Evolutionary conservation across 2,888 invertebrate genomes (phyloP).

Genomic region (Plagodis dolabraria): DNA sequence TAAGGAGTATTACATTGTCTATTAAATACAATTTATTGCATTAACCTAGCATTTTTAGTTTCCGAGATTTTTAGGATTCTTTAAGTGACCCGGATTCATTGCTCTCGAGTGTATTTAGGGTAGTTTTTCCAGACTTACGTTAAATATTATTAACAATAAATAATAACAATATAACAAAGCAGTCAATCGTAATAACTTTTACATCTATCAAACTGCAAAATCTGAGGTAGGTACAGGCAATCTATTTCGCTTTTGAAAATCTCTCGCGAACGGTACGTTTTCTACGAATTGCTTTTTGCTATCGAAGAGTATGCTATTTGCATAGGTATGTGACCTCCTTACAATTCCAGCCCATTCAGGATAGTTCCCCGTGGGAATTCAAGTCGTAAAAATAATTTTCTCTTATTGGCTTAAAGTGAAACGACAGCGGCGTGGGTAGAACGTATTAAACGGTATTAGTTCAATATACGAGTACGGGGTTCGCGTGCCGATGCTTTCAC

Average conservation of each 20-base stretch:
- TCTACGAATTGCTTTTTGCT: slow-evolving; percentile 10
- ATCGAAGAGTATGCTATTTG: slow-evolving; percentile 3
- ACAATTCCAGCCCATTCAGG: slow-evolving; percentile 23
- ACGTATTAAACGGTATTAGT: slow-evolving; percentile 12
- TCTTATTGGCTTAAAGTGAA: slow-evolving; percentile 17
- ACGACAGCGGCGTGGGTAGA: slow-evolving; percentile 13
- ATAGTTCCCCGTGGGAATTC: slow-evolving; percentile 15
- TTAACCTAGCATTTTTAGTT: too few species aligned
- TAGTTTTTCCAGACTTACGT: too few species aligned
- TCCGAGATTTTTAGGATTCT: too few species aligned
- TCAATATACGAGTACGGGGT: slow-evolving; percentile 22
- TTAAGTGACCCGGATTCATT: too few species aligned
- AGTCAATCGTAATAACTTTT: too few species aligned
- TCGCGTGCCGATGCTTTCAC: slow-evolving; percentile 32
- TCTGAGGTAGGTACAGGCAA: background rate
- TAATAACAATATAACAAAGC: too few species aligned
- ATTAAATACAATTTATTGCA: too few species aligned
- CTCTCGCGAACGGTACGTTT: slow-evolving; percentile 2
- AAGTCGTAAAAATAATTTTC: slow-evolving; percentile 26
- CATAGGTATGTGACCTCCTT: slow-evolving; percentile 17
- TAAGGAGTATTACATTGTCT: too few species aligned
- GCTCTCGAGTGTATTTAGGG: too few species aligned
- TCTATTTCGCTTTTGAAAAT: slow-evolving; percentile 5
- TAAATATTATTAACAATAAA: too few species aligned
- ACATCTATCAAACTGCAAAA: slow-evolving; percentile 1